phyloP scores from a whole-genome alignment of 2,797 vertebrate species.

The Crenichthys baileyi region DNA sequence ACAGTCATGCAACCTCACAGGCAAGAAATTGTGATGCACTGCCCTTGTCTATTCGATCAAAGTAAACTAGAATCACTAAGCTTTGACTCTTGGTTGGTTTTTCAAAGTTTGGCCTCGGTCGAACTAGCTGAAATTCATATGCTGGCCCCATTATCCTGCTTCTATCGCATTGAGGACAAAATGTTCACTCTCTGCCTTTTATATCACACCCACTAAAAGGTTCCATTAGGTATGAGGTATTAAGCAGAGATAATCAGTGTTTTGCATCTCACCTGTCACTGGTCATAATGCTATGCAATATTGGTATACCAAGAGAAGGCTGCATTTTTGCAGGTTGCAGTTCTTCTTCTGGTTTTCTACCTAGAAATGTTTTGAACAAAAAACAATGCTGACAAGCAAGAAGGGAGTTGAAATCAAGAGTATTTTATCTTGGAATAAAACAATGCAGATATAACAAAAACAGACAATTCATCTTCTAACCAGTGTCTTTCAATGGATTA shows the following conservation, averaged over 20 bases:
- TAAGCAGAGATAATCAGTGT: background rate
- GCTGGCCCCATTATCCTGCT: background rate
- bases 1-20: background rate
- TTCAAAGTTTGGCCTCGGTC: background rate
- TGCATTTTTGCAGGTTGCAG: background rate
- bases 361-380: slow-evolving; percentile 2
- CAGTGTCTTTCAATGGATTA: slow-evolving; percentile 2
- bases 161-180: background rate
- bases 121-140: background rate
- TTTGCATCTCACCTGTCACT: background rate
- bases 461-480: slow-evolving; percentile 1
- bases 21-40: background rate
- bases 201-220: background rate
- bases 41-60: no score
- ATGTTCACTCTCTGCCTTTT: background rate
- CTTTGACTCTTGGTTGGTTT: background rate
- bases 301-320: background rate
- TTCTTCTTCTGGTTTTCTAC: background rate
- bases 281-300: background rate
- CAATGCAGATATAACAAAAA: background rate
- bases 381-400: background rate
- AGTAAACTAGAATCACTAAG: background rate
- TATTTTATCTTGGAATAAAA: slow-evolving; percentile 5
- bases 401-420: background rate
- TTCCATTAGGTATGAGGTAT: no score